Percentiles rank a stretch among this genome's conserved stretches.
Conservation (phyloP, 2,797 vertebrate genomes). For the Carduelis carduelis region DNA sequence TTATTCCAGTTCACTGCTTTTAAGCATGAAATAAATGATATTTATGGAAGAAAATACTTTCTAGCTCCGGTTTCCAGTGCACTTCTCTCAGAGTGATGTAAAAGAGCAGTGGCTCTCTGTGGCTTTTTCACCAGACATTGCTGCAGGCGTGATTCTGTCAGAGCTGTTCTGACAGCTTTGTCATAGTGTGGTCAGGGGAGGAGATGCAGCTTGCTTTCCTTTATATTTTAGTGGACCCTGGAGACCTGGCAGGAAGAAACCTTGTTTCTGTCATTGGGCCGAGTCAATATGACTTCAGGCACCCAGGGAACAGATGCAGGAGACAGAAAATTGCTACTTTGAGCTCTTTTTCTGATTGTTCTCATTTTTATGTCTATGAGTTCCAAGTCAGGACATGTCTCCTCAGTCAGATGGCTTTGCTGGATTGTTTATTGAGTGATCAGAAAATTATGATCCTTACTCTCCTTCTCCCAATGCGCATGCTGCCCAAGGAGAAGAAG, state of each 20-base stretch:
- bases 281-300: not conserved
- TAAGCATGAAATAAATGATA: not conserved
- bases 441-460: not conserved
- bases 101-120: accelerated
- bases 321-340: not conserved
- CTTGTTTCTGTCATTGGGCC: not conserved
- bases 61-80: not conserved
- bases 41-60: not conserved
- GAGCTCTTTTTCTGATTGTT: not conserved
- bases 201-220: not conserved
- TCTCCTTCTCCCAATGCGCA: not conserved
- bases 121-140: not conserved
- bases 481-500: not conserved
- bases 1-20: not conserved
- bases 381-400: not conserved
- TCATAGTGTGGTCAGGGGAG: not conserved
- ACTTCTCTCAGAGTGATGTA: not conserved
- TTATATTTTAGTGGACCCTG: not conserved
- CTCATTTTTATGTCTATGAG: not conserved
- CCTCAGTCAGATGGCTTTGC: not conserved
- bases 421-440: not conserved
- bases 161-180: not conserved
- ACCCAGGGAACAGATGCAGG: not conserved
- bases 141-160: not conserved
- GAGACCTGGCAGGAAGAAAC: not conserved